Conservation (phyloP, 2,888 invertebrate species). For the Oegoconia quadripuncta region DNA sequence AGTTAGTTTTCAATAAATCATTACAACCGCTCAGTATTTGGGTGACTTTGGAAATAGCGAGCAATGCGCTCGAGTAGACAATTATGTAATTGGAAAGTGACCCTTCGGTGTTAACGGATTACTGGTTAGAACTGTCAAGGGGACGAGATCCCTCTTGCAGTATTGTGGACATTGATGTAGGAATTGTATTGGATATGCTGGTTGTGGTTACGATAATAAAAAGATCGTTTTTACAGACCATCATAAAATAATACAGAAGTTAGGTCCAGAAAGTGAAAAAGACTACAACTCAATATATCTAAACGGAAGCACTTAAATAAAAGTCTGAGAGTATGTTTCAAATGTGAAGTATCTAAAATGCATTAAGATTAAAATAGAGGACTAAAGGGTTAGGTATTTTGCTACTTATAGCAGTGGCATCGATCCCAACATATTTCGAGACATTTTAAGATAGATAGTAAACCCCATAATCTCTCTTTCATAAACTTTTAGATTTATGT, state of each 20-base stretch:
- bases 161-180: not conserved
- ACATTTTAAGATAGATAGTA: too few species aligned
- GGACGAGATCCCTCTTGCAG: slow-evolving; percentile 2
- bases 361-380: too few species aligned
- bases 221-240: not conserved
- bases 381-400: too few species aligned
- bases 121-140: slow-evolving; percentile 59
- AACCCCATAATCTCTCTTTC: too few species aligned
- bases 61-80: slow-evolving; percentile 46
- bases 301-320: too few species aligned
- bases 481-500: too few species aligned
- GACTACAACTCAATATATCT: too few species aligned
- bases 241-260: not conserved
- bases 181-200: not conserved
- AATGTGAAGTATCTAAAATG: too few species aligned
- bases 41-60: slow-evolving; percentile 38
- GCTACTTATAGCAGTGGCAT: too few species aligned
- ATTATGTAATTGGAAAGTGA: slow-evolving; percentile 54
- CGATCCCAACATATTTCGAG: too few species aligned
- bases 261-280: not conserved
- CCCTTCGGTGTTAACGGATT: slow-evolving; percentile 65
- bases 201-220: not conserved
- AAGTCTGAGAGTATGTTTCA: too few species aligned
- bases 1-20: slow-evolving; percentile 4
- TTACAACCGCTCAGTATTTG: slow-evolving; percentile 19